Conservation (phyloP, 2,797 vertebrate species). For the Moxostoma hubbsi region DNA sequence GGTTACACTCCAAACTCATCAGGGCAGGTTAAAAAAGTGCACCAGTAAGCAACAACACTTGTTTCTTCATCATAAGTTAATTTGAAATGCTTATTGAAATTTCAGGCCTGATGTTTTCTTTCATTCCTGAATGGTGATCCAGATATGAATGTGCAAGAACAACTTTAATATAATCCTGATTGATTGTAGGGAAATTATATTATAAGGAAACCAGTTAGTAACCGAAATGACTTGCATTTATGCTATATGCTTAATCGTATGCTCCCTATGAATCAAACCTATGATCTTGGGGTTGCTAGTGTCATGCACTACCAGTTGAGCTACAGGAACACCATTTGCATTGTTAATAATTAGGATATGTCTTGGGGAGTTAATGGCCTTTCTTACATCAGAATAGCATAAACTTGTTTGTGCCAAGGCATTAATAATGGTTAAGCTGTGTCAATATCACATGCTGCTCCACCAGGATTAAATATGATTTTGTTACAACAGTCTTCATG, state of each 20-base stretch:
- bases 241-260: no score
- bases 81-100: neutral
- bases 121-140: no score
- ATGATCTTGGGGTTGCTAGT: no score
- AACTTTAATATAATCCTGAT: neutral
- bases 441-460: conserved; percentile 8
- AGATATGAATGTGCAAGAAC: neutral
- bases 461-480: neutral
- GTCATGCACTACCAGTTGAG: no score
- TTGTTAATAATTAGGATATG: no score
- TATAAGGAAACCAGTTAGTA: no score
- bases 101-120: neutral
- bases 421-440: neutral
- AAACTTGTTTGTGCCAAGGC: neutral
- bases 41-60: neutral
- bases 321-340: no score
- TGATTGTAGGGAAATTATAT: neutral
- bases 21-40: neutral
- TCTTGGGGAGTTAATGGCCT: neutral
- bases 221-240: no score
- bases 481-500: neutral
- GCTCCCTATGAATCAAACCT: no score
- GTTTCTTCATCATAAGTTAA: neutral
- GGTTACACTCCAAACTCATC: neutral
- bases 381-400: neutral